Percentiles rank a stretch among this genome's conserved stretches.
phyloP scores from a whole-genome alignment of 2,113 vertebrate species.

The Nestor notabilis region DNA sequence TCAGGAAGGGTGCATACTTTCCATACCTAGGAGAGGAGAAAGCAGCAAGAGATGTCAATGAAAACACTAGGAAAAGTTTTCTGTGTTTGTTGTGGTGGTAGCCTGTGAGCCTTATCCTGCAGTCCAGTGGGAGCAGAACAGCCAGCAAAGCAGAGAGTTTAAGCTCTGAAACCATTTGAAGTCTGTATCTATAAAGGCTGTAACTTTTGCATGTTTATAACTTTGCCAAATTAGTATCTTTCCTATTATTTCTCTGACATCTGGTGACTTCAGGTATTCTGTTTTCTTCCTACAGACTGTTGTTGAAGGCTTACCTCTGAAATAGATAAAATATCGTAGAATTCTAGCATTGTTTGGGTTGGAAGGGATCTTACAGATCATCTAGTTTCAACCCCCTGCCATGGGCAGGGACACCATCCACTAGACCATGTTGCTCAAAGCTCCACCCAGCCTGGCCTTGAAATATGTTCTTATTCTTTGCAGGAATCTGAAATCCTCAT shows the following conservation, averaged over 20 bases:
- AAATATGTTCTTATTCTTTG: background rate
- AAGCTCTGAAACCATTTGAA: background rate
- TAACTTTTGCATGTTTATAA: background rate
- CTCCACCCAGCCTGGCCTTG: background rate
- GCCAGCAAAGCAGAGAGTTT: fast-evolving
- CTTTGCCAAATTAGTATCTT: background rate
- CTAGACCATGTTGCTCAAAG: background rate
- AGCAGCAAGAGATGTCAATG: background rate
- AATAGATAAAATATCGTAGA: background rate
- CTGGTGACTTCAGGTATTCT: background rate
- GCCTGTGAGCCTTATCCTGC: background rate
- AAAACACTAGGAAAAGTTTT: background rate
- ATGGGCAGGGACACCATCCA: background rate
- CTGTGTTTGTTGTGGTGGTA: background rate
- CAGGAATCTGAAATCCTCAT: background rate
- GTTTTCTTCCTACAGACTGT: background rate
- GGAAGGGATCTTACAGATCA: background rate
- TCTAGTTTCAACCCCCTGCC: background rate
- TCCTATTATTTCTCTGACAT: background rate
- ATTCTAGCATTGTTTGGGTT: background rate
- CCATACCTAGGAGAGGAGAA: background rate
- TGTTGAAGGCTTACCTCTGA: background rate
- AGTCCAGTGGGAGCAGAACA: background rate
- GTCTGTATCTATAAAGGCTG: background rate
- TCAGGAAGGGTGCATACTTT: background rate